Base-by-base conservation (phyloP, 2,888 invertebrate species). In the Heliothis peltigera region DNA sequence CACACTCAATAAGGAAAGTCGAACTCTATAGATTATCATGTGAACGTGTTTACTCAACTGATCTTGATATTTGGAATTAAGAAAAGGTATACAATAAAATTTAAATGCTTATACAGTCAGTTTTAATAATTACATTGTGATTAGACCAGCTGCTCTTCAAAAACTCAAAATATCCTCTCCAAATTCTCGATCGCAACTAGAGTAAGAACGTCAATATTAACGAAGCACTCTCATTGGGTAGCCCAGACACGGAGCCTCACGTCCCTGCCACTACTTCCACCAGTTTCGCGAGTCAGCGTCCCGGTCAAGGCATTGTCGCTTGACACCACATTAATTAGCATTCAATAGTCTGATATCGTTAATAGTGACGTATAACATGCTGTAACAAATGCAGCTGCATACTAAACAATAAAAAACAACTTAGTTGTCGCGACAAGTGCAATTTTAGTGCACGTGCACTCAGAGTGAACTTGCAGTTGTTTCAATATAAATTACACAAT, bases 361-460 rank as follows among this genome's bases (percentile, higher is more conserved):
- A 15, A 22, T 19, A 22, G 19, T 54, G 18, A 54, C 67, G 39
- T 21, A 19, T 4, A 7, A 12, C 18, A 35, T 19, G 47, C 56
- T 43, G 28, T 44, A 21, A 32, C 55, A 12, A 46, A 51, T 6
- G n/a, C 35, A 39, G 17, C 35, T 17, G 10, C 1, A 0, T 25
- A 12, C 28, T 15, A 43, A 53, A 28, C 18, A 51, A 46, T 12
- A n/a, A 47, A 59, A 49, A 58, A 71, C 47, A 22, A 15, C 25
- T n/a, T 28, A 19, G 8, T 44, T 8, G 12, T 59, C 15, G 17
- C 19, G 21, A 53, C 22, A 10, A 77, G 77, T 72, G 22, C 64
- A 43, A 39, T 58, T 42, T 42, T 15, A 69, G 78, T 69, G 49
- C 78, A 52, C 3, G 18, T 52, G 78, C 47, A 77, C 69, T 21